A percentile compares a stretch with the other conserved stretches of the same genome.
Conservation (phyloP, 2,797 vertebrate genomes). For the Gymnothorax javanicus region DNA sequence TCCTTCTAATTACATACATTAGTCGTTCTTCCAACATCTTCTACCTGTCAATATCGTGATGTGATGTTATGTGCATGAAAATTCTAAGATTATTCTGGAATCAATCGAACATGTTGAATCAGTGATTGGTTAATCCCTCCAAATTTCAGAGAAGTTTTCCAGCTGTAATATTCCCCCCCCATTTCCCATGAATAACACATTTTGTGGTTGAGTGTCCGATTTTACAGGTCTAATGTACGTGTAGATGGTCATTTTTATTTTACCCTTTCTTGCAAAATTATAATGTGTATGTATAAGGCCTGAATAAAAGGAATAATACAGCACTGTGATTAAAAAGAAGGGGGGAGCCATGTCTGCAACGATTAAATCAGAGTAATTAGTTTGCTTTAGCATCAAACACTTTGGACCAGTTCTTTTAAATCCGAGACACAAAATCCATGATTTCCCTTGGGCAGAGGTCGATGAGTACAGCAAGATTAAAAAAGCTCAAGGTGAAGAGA, state of each 20-base stretch:
- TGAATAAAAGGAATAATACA: constrained; percentile 29
- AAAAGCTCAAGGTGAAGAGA: constrained; percentile 46
- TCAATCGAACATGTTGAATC: background rate
- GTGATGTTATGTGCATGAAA: background rate
- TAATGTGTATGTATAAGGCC: background rate
- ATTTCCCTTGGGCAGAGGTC: constrained; percentile 52
- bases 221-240: background rate
- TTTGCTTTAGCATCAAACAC: constrained; percentile 47
- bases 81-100: background rate
- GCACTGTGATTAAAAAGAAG: constrained; percentile 41
- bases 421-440: constrained; percentile 44
- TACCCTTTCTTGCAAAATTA: background rate
- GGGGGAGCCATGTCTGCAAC: constrained; percentile 27
- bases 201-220: background rate
- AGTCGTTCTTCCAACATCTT: no score
- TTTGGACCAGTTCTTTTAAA: constrained; percentile 46
- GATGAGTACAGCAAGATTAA: constrained; percentile 43
- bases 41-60: no score
- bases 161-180: background rate
- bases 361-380: constrained; percentile 46
- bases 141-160: background rate
- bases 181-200: background rate
- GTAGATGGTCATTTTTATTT: background rate
- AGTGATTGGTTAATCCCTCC: background rate
- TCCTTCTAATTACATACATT: no score